Base-by-base conservation (phyloP, 1,140 invertebrate genomes). In the Patella vulgata region DNA sequence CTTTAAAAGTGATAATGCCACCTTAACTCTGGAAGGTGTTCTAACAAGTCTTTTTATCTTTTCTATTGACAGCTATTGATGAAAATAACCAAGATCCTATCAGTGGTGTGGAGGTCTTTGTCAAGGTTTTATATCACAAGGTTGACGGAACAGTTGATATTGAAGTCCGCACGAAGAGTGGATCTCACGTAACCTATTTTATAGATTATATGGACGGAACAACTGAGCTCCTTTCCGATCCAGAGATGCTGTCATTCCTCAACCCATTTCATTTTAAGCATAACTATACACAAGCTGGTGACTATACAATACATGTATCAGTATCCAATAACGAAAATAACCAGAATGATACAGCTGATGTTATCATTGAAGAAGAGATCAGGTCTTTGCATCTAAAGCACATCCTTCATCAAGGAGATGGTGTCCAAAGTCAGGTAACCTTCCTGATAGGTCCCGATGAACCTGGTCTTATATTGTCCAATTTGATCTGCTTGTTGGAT, bases 41-140 rank as follows among this genome's bases (percentile, higher is more conserved):
- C n/a, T n/a, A n/a, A n/a, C n/a, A n/a, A n/a, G n/a, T n/a, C n/a
- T n/a, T n/a, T n/a, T n/a, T n/a, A n/a, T n/a, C n/a, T n/a, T n/a
- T n/a, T n/a, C n/a, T n/a, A n/a, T n/a, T n/a, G n/a, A n/a, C 44
- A 73, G 71, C 48, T n/a, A 73, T 70, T 44, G 55, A 59, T 36
- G 58, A 67, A 12, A 21, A 50, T 25, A 50, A 68, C 43, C 61
- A 63, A 36, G 69, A 74, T 40, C 44, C 64, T 11, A 61, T 74
- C 23, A 14, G 8, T 31, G 52, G 57, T 6, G 19, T 72, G 9
- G 14, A 40, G 1, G 5, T 72, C 4, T 19, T 12, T 14, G 52
- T 59, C 19, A 28, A 59, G 2, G 25, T 50, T 27, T 39, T 46
- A 1, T 63, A 52, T n/a, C 57, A 59, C 27, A 25, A 57, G 31